Evolutionary conservation across 2,888 invertebrate species (phyloP).

Genomic region (Liopterus haemorrhoidalis): DNA sequence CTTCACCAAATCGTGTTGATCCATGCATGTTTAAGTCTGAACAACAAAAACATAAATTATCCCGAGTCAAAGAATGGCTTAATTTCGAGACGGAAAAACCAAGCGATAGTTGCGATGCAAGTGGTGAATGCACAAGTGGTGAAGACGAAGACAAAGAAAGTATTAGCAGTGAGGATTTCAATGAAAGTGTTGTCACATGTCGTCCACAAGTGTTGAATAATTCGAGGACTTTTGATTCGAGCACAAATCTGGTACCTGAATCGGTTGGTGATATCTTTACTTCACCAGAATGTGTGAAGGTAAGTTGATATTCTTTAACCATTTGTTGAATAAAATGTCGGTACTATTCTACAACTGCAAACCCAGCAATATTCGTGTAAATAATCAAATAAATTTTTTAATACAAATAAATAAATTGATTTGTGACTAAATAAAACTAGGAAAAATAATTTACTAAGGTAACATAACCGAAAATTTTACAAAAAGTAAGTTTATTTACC

Average conservation of each 20-base stretch:
- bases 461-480: too few relatives aligned
- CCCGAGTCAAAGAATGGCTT: constrained; percentile 65
- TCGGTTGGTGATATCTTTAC: constrained; percentile 41
- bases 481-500: too few relatives aligned
- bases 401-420: not conserved
- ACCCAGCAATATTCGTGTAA: not conserved
- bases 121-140: constrained; percentile 77
- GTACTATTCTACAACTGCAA: not conserved
- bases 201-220: constrained; percentile 45
- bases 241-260: constrained; percentile 32
- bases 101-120: constrained; percentile 78
- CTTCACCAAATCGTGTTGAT: constrained; percentile 49
- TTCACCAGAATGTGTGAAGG: constrained; percentile 30
- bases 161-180: constrained; percentile 70
- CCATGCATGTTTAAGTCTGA: constrained; percentile 48
- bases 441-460: too few relatives aligned
- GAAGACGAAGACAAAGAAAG: constrained; percentile 65
- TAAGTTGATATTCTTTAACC: not conserved
- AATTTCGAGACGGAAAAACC: constrained; percentile 53
- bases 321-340: not conserved
- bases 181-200: constrained; percentile 65
- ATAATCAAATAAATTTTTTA: not conserved
- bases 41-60: constrained; percentile 51
- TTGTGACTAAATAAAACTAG: not conserved
- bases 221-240: constrained; percentile 36